A percentile compares a stretch with the other conserved stretches of the same genome.
Evolutionary conservation across 1,140 invertebrate species (phyloP).

Genomic region (Tachypleus tridentatus): DNA sequence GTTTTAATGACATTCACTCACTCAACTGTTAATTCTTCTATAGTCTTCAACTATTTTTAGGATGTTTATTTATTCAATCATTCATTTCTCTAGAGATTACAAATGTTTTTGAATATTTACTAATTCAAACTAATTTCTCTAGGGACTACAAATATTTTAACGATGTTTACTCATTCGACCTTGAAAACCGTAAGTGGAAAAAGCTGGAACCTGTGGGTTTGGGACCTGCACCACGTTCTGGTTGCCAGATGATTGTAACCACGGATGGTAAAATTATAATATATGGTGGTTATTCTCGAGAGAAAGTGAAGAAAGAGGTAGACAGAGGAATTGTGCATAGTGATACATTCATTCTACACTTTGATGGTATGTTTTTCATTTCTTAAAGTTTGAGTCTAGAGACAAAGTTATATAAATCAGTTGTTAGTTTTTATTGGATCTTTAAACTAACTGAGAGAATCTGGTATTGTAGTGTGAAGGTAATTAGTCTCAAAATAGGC

Average conservation of each 20-base stretch:
- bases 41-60: neutral
- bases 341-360: conserved; percentile 63
- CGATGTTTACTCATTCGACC: conserved; percentile 69
- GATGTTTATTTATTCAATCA: neutral
- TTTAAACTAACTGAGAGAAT: no score
- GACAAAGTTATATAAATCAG: no score
- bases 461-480: no score
- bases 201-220: conserved; percentile 54
- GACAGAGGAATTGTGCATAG: conserved; percentile 66
- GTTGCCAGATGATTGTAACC: conserved; percentile 51
- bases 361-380: conserved; percentile 45
- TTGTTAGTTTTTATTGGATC: no score
- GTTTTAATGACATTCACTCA: no score
- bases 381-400: no score
- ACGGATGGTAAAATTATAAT: conserved; percentile 54
- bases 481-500: neutral
- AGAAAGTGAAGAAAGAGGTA: conserved; percentile 60
- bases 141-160: conserved; percentile 81
- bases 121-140: conserved; percentile 27
- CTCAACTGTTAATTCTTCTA: no score
- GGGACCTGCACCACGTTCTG: conserved; percentile 56
- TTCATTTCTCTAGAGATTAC: conserved; percentile 50
- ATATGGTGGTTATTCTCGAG: conserved; percentile 78
- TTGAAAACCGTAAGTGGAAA: conserved; percentile 65
- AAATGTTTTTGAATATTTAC: neutral